Percentiles rank a stretch among this genome's conserved stretches.
Conservation (phyloP, 2,888 invertebrate species). For the Idaea straminata region DNA sequence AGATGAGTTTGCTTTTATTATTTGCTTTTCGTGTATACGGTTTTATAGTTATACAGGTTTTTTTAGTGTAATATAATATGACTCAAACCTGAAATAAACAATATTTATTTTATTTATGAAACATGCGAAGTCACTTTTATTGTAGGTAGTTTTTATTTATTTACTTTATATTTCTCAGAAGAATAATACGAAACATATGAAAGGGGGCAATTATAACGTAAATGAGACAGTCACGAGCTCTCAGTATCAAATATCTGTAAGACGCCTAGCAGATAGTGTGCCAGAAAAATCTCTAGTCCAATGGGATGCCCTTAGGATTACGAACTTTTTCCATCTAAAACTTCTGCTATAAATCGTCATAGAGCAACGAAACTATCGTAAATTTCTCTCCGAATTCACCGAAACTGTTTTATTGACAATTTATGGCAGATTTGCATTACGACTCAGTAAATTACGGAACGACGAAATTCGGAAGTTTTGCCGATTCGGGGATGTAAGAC, state of each 20-base stretch:
- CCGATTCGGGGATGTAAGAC: conserved; percentile 30
- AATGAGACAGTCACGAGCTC: background rate
- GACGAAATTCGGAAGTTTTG: conserved; percentile 36
- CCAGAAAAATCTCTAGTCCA: conserved; percentile 36
- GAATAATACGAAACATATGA: too few species aligned
- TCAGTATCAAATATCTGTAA: conserved; percentile 29
- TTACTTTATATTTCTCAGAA: too few species aligned
- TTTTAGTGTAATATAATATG: too few species aligned
- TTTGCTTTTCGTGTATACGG: too few species aligned
- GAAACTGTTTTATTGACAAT: conserved; percentile 62
- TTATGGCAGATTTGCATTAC: conserved; percentile 73
- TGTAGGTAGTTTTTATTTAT: too few species aligned
- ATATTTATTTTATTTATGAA: too few species aligned
- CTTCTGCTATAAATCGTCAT: conserved; percentile 74
- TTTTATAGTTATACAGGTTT: too few species aligned
- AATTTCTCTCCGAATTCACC: conserved; percentile 24
- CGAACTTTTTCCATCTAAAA: conserved; percentile 77
- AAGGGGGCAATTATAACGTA: background rate
- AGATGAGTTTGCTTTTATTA: too few species aligned
- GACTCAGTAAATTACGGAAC: conserved; percentile 52
- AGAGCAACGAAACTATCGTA: conserved; percentile 48
- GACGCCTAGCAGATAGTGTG: conserved; percentile 42
- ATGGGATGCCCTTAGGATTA: conserved; percentile 53
- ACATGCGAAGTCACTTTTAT: too few species aligned
- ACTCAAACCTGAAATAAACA: too few species aligned